These are phyloP conservation scores for Notiomystis cincta DNA, from an alignment of 2,113 vertebrate species.

Conservation along the genomic window DNA sequence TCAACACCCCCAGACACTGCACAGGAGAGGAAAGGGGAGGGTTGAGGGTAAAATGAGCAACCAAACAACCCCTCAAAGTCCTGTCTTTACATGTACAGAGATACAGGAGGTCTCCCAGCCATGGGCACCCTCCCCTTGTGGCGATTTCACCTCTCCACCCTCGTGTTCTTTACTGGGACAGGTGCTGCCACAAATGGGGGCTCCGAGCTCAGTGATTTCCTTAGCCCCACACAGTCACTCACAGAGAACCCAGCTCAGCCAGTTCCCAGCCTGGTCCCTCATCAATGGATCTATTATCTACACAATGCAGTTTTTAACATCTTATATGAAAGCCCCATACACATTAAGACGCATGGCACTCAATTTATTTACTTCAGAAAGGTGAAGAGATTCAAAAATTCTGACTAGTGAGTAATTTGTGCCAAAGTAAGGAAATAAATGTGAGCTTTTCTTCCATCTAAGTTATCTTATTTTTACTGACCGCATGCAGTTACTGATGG, in stretches of 20 bases:
- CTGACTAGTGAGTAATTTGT: slow-evolving; percentile 16
- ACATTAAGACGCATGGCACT: neutral
- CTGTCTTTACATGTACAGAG: neutral
- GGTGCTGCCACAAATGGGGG: neutral
- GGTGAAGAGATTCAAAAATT: slow-evolving; percentile 38
- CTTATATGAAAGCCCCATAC: slow-evolving; percentile 27
- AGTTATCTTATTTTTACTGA: slow-evolving; percentile 33
- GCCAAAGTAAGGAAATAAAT: slow-evolving; percentile 28
- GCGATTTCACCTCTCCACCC: neutral
- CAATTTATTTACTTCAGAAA: slow-evolving; percentile 54
- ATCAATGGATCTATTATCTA: slow-evolving; percentile 32
- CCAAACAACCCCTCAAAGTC: neutral
- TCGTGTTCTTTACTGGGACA: neutral
- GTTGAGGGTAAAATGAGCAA: neutral
- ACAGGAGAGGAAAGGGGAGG: neutral
- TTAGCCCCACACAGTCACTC: neutral
- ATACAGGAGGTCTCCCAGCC: neutral
- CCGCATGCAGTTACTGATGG: neutral
- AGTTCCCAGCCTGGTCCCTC: neutral
- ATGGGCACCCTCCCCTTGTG: fast-evolving
- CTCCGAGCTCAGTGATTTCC: neutral
- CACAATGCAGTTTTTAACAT: slow-evolving; percentile 41
- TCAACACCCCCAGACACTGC: neutral
- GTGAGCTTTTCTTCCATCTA: neutral
- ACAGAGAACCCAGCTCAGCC: neutral